phyloP scores from a whole-genome alignment of 2,797 vertebrate species.

The Threskiornis aethiopicus region DNA sequence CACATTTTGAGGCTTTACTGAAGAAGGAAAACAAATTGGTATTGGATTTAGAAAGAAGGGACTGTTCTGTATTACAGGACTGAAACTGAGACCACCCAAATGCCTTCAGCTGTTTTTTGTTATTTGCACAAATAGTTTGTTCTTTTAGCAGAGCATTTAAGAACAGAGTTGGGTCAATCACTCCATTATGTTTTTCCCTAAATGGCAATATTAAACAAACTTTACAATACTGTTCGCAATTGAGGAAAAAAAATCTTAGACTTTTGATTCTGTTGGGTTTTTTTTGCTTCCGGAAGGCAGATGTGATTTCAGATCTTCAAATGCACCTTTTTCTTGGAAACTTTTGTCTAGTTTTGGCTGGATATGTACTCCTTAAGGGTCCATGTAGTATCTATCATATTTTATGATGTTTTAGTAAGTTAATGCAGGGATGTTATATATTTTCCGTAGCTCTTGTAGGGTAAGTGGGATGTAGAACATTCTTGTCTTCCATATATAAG shows the following conservation, averaged over 20 bases:
- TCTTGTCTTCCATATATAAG: neutral
- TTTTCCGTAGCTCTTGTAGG: neutral
- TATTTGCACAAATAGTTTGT: constrained; percentile 25
- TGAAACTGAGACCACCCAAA: constrained; percentile 38
- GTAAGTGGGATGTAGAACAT: neutral
- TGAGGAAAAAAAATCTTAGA: neutral
- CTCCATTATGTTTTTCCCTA: neutral
- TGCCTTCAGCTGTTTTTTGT: constrained; percentile 40
- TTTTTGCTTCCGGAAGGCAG: neutral
- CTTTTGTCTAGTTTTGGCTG: neutral
- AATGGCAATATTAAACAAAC: neutral
- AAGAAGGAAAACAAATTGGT: neutral
- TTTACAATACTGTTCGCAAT: neutral
- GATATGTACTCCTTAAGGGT: neutral
- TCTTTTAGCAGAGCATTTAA: constrained; percentile 1
- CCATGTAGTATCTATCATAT: neutral
- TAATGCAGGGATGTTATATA: neutral
- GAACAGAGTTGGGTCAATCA: neutral
- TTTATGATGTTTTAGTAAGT: neutral
- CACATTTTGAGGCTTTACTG: neutral
- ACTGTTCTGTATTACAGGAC: neutral
- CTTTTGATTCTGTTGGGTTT: neutral
- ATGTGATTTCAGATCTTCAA: neutral
- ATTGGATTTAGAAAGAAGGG: neutral
- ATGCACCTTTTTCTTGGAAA: neutral